Conservation (phyloP, 2,797 vertebrate genomes). For the Pseudochirops corinnae region DNA sequence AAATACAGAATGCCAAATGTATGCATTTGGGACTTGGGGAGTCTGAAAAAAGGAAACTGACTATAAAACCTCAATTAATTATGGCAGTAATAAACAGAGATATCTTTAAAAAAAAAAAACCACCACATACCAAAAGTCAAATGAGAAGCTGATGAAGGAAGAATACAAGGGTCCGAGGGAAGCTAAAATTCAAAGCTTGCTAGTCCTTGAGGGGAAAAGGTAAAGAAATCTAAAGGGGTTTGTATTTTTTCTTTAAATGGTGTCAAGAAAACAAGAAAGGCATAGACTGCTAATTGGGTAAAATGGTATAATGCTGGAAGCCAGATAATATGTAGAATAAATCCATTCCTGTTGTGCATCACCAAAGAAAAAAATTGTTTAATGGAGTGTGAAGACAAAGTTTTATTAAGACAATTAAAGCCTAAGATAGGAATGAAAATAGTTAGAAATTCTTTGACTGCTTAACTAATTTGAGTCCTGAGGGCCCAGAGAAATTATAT, state of each 20-base stretch:
- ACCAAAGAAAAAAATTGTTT: neutral
- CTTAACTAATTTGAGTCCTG: neutral
- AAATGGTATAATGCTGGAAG: neutral
- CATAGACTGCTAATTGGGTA: neutral
- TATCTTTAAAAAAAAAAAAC: neutral
- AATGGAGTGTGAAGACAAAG: neutral
- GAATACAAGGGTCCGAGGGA: neutral
- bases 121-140: neutral
- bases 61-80: neutral
- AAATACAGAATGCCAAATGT: neutral
- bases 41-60: neutral
- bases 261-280: neutral
- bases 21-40: neutral
- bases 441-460: neutral
- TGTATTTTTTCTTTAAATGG: neutral
- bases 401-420: neutral
- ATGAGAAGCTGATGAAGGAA: neutral
- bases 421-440: neutral
- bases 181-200: neutral
- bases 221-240: neutral
- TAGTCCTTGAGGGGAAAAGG: neutral
- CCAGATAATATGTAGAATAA: neutral
- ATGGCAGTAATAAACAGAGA: neutral
- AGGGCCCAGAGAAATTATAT: neutral
- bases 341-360: neutral